Evolutionary conservation across 2,113 vertebrate species (phyloP).

Genomic region (Bubo blakistoni): DNA sequence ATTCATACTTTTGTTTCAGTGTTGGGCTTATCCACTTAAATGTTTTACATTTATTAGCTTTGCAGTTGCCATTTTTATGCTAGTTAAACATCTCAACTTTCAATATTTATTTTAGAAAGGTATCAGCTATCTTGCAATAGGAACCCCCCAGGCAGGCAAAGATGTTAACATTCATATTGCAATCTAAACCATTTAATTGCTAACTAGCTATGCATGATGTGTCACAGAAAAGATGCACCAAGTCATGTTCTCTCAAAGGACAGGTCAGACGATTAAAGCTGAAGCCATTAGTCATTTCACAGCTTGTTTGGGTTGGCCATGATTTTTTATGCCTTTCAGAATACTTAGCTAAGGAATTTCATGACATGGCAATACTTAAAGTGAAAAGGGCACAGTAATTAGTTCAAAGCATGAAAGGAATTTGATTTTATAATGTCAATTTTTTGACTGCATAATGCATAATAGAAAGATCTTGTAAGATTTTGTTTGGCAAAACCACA

Average conservation of each 20-base stretch:
- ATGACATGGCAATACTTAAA: neutral
- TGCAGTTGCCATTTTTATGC: neutral
- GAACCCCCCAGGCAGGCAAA: neutral
- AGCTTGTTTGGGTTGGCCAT: neutral
- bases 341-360: constrained; percentile 11
- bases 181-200: neutral
- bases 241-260: neutral
- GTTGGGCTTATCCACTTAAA: neutral
- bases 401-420: neutral
- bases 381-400: constrained; percentile 41
- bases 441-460: neutral
- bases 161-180: neutral
- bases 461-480: neutral
- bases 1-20: neutral
- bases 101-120: neutral
- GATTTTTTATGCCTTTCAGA: constrained; percentile 12
- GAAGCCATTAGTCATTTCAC: constrained; percentile 1
- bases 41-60: neutral
- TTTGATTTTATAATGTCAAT: constrained; percentile 27
- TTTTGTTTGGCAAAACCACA: neutral
- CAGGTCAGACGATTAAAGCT: neutral
- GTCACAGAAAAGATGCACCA: neutral
- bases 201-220: neutral
- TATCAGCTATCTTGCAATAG: neutral
- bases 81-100: neutral